Percentiles rank a stretch among this genome's conserved stretches.
phyloP scores from a whole-genome alignment of 1,140 invertebrate species.

The Araneus ventricosus region DNA sequence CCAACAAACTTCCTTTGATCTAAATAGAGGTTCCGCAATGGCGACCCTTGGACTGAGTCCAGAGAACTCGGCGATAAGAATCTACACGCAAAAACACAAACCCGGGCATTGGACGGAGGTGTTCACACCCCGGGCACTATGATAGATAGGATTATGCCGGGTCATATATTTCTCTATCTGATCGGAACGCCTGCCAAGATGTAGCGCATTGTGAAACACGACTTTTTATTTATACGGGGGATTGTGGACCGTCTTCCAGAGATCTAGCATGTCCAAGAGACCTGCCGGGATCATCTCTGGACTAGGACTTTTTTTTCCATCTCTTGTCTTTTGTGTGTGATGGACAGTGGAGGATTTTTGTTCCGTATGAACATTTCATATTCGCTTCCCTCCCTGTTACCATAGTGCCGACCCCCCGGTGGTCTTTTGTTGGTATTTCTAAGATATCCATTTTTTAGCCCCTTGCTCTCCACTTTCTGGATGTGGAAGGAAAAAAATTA shows the following conservation, averaged over 20 bases:
- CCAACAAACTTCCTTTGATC: not conserved
- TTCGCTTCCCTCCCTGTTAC: not conserved
- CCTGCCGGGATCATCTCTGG: conserved; percentile 50
- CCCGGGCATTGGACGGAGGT: conserved; percentile 42
- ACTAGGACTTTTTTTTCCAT: not conserved
- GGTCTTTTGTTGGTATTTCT: conserved; percentile 45
- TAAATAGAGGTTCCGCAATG: conserved; percentile 12
- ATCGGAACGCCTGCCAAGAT: conserved; percentile 69
- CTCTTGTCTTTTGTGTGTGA: conserved; percentile 51
- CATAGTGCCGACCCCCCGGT: not conserved
- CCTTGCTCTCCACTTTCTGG: not conserved
- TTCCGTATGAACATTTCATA: conserved; percentile 49
- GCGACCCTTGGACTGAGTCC: not conserved
- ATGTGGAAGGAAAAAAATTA: not conserved
- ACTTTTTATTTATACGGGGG: conserved; percentile 75
- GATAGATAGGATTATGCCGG: conserved; percentile 74
- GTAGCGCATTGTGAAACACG: conserved; percentile 74
- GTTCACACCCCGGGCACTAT: conserved; percentile 66
- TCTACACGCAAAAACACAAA: conserved; percentile 51
- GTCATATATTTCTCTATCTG: conserved; percentile 65
- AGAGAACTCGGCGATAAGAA: not conserved
- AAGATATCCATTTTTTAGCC: conserved; percentile 22
- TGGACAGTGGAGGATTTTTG: conserved; percentile 71
- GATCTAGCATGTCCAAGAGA: conserved; percentile 47
- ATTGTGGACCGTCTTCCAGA: conserved; percentile 53